A percentile compares a stretch with the other conserved stretches of the same genome.
Evolutionary conservation across 2,113 vertebrate genomes (phyloP).

Genomic region (Regulus satrapa): DNA sequence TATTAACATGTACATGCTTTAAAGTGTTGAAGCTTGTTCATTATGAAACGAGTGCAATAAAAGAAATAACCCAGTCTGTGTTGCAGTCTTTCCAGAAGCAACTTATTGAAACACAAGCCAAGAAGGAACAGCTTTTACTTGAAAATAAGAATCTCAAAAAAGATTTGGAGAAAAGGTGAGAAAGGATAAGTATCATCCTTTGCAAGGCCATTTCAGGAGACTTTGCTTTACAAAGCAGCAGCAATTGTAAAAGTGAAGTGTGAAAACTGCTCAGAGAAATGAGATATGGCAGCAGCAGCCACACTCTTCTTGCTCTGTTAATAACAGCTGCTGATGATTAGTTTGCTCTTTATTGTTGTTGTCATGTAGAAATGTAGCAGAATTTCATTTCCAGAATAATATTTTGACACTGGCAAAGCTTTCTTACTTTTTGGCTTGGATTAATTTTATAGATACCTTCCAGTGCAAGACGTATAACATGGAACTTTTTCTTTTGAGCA

Average conservation of each 20-base stretch:
- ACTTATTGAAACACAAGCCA: slow-evolving; percentile 71
- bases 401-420: background rate
- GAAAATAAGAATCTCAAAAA: slow-evolving; percentile 77
- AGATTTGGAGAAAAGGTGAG: slow-evolving; percentile 81
- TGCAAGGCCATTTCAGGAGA: background rate
- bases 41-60: background rate
- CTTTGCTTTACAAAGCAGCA: background rate
- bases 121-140: slow-evolving; percentile 72
- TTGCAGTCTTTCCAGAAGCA: slow-evolving; percentile 82
- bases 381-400: background rate
- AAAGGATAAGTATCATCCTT: background rate
- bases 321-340: background rate
- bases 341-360: background rate
- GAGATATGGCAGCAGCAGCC: background rate
- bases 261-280: background rate
- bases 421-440: background rate
- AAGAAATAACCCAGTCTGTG: background rate
- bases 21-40: background rate
- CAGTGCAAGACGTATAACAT: background rate
- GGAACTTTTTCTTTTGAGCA: slow-evolving; percentile 25
- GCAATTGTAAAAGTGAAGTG: background rate
- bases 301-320: background rate
- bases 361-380: background rate
- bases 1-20: background rate
- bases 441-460: background rate